Evolutionary conservation across 2,888 invertebrate genomes (phyloP), one percentile per base, ranked within the genome.

Genomic region (Eilema griseolum): DNA sequence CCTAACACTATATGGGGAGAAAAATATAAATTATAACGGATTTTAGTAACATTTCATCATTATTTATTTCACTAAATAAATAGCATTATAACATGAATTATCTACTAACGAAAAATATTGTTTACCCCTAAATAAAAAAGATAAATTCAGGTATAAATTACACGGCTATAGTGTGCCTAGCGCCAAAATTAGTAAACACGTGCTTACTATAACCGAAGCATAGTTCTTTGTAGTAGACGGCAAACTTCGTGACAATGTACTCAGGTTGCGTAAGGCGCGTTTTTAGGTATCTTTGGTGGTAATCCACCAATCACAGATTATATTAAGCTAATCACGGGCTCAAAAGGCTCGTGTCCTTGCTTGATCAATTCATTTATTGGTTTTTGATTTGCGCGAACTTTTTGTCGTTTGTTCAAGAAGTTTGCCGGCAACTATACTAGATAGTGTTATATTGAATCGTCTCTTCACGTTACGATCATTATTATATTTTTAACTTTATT

Each of bases 31-130:
- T 82, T 73, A 77, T 80, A 82, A 79, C 74, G 74, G 79, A 57
- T 75, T 80, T 80, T 83, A 82, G 88, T 87, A 86, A 87, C 88
- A 88, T 78, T 86, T 89, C 78, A 74, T 82, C 71, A 74, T 77
- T 82, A 74, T 78, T 83, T 82, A 82, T 78, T 83, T 80, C 37
- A 83, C 82, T 95, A 95, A 95, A 95, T 95, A 94, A 95, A 95
- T 95, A 95, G 89, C 84, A 93, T 31, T 92, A 90, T 90, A 89
- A 86, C 86, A 92, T 91, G 91, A 90, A 92, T 92, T 92, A 93
- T 85, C 87, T 90, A 92, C 92, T 92, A 93, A 85, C 76, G 80
- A 86, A 86, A 85, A 86, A 83, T 82, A 85, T 79, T 76, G 81
- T 81, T 83, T 86, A 86, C 85, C 78, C 84, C 87, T 86, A 85